Conservation (phyloP, 1,140 invertebrate species). For the Sycophila sp. region DNA sequence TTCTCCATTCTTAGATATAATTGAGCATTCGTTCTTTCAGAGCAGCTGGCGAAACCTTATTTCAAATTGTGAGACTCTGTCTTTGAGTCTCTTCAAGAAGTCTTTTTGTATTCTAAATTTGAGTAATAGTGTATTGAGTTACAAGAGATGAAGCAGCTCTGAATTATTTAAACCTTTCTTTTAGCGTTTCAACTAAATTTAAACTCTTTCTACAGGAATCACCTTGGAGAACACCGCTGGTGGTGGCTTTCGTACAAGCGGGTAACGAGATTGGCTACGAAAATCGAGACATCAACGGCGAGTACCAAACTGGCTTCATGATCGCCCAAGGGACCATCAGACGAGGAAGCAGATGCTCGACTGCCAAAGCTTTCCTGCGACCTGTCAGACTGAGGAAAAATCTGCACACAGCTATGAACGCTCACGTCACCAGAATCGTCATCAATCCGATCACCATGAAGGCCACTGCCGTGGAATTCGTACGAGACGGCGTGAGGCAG, state of each 20-base stretch:
- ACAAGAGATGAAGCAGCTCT: not conserved
- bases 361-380: conserved; percentile 88
- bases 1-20: too few species aligned
- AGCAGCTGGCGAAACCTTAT: too few species aligned
- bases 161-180: not conserved
- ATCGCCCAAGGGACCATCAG: conserved; percentile 90
- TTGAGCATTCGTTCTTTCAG: too few species aligned
- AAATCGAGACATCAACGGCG: conserved; percentile 88
- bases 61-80: not conserved
- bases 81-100: not conserved
- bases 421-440: conserved; percentile 77
- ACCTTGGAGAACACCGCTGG: conserved; percentile 83
- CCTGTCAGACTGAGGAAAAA: conserved; percentile 82
- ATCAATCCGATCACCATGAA: conserved; percentile 78
- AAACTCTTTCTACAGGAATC: conserved; percentile 74
- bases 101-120: not conserved
- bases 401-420: conserved; percentile 80
- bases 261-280: conserved; percentile 88
- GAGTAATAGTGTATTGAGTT: not conserved
- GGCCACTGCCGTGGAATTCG: conserved; percentile 80
- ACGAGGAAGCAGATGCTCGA: conserved; percentile 86
- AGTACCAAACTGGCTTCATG: conserved; percentile 85
- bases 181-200: not conserved
- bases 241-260: conserved; percentile 84
- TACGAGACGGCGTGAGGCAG: conserved; percentile 74